Conservation (phyloP, 1,140 invertebrate genomes). For the Trichogramma pretiosum region DNA sequence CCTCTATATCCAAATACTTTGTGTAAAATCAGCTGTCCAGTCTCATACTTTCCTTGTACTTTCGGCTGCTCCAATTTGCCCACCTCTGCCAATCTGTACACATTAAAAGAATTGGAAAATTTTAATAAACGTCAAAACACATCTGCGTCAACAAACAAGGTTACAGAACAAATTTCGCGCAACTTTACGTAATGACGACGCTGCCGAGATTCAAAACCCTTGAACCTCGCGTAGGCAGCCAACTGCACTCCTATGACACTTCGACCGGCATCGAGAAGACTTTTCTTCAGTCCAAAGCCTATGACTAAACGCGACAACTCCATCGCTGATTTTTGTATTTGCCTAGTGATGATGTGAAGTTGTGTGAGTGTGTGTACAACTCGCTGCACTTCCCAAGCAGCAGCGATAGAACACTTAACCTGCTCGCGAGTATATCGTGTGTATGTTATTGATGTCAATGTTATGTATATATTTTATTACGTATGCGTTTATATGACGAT, state of each 20-base stretch:
- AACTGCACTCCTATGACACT: slow-evolving; percentile 24
- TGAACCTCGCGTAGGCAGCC: slow-evolving; percentile 36
- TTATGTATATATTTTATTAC: not conserved
- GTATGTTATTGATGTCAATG: too few relatives aligned
- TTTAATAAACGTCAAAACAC: not conserved
- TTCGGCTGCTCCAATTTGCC: slow-evolving; percentile 74
- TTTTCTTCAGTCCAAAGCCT: slow-evolving; percentile 22
- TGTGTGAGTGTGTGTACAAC: too few relatives aligned
- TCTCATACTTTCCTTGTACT: slow-evolving; percentile 83
- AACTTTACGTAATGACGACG: slow-evolving; percentile 21
- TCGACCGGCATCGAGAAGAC: slow-evolving; percentile 26
- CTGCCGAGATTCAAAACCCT: too few relatives aligned
- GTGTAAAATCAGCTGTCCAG: slow-evolving; percentile 91
- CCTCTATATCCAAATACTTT: slow-evolving; percentile 92
- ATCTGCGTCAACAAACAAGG: not conserved
- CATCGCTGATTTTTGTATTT: too few relatives aligned
- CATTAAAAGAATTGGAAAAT: too few relatives aligned
- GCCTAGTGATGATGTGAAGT: too few relatives aligned
- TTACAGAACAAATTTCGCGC: too few relatives aligned
- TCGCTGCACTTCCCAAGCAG: too few relatives aligned
- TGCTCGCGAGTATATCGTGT: too few relatives aligned
- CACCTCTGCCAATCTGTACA: slow-evolving; percentile 64
- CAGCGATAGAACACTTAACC: too few relatives aligned
- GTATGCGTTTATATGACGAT: not conserved
- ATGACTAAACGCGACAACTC: slow-evolving; percentile 29